A percentile compares a stretch with the other conserved stretches of the same genome.
These are phyloP conservation scores for Acanthisitta chloris DNA, from an alignment of 2,113 vertebrate genomes.

Conservation along the genomic window DNA sequence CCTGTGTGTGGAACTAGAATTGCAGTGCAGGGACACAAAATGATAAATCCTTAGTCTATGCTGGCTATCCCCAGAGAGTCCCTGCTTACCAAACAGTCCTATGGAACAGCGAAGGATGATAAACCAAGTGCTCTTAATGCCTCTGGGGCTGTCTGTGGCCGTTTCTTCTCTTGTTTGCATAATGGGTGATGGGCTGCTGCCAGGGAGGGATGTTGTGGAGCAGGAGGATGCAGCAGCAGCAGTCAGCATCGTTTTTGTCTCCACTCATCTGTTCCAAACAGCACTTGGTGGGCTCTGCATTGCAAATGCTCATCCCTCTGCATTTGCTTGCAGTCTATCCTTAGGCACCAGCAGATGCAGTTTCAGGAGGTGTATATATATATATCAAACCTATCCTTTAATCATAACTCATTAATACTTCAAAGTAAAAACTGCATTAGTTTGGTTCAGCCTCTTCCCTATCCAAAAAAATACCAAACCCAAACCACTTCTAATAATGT, in stretches of 20 bases:
- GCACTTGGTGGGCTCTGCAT: background rate
- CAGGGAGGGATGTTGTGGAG: background rate
- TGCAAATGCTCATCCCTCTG: background rate
- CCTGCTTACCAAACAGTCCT: rapidly evolving
- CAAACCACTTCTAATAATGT: background rate
- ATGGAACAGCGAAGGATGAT: background rate
- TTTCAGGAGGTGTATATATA: background rate
- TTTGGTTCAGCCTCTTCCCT: background rate
- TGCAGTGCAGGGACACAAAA: background rate
- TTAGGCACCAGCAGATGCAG: background rate
- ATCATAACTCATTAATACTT: background rate
- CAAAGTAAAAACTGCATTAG: background rate
- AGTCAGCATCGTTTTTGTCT: background rate
- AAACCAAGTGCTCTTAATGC: background rate
- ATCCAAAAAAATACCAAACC: background rate
- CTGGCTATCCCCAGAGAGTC: background rate
- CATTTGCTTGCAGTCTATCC: background rate
- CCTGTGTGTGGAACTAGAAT: background rate
- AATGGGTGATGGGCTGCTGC: background rate
- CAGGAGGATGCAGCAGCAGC: background rate
- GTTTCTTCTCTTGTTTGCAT: background rate
- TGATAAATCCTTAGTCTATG: background rate
- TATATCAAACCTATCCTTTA: background rate
- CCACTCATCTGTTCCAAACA: background rate
- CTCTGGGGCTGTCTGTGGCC: background rate